Base-by-base conservation (phyloP, 1,140 invertebrate species). In the Drosophila albomicans region DNA sequence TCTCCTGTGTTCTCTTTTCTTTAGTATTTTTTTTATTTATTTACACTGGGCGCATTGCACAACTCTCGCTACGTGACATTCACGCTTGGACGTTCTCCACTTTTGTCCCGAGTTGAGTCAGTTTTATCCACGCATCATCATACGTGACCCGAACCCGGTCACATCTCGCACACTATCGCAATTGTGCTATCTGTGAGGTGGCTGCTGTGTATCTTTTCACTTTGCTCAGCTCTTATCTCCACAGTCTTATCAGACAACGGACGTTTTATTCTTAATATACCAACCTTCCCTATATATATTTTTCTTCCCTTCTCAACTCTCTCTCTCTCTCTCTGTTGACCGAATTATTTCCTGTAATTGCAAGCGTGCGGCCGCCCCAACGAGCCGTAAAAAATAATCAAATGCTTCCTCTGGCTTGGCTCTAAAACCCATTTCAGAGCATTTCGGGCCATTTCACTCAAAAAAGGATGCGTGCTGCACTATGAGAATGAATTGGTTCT, bases 271-370 rank as follows among this genome's bases (percentile, higher is more conserved):
- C 77, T 80, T 87, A 86, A 87, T 87, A 87, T 82, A 25, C 20
- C 20, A 25, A 25, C 20, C 3, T 3, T 79, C 15, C 3, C 20
- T 30, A 4, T 62, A 49, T 62, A 62, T 28, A 25, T 25, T 25
- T 3, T 3, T 25, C 20, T 3, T 25, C 3, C 20, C 20, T 25
- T 20, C 20, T 2, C 16, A 20, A 20, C 20, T 6, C 20, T 38
- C 11, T 28, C 62, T n/a, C 20, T 16, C 48, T 69, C 13, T 54
- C 49, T 64, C 61, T 71, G 43, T 78, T 85, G 78, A 45, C 73
- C 78, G 81, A 90, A 90, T 90, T 89, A 90, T 90, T 89, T 89
- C 86, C 85, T 89, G 86, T 85, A 89, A 90, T 89, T 89, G 86
- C 58, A 45, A 68, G 65, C 71, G 61, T 78, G 59, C 75, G 75